phyloP scores from a whole-genome alignment of 2,888 invertebrate species.

The Neoaliturus tenellus region DNA sequence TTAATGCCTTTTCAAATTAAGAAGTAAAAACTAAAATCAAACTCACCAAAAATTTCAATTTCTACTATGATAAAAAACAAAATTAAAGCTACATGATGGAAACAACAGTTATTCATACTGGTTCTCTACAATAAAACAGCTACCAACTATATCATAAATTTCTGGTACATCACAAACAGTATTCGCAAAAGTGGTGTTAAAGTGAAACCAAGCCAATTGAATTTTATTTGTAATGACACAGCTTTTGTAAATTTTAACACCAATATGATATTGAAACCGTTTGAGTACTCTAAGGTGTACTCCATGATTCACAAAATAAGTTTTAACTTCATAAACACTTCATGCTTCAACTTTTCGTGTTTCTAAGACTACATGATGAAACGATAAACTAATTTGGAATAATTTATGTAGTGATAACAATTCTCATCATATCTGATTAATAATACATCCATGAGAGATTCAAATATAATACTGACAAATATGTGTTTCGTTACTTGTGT shows the following conservation, averaged over 20 bases:
- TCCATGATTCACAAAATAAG: neutral
- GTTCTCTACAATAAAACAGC: neutral
- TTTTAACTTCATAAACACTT: neutral
- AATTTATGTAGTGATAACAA: neutral
- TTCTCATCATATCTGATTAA: too few relatives aligned
- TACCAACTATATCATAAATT: neutral
- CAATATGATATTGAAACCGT: constrained; percentile 1
- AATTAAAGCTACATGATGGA: neutral
- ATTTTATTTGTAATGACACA: neutral
- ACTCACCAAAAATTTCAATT: neutral
- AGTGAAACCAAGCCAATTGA: constrained; percentile 10
- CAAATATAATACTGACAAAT: too few relatives aligned
- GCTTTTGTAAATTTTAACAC: neutral
- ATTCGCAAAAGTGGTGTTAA: neutral
- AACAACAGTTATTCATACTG: neutral
- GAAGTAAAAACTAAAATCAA: neutral
- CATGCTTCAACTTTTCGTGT: neutral
- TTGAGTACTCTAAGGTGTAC: neutral
- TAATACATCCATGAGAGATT: too few relatives aligned
- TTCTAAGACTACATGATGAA: neutral
- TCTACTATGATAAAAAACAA: neutral
- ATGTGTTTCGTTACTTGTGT: too few relatives aligned
- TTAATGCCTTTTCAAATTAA: too few relatives aligned
- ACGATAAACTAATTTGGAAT: neutral
- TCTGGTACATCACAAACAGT: neutral